Evolutionary conservation across 2,888 invertebrate genomes (phyloP).

Genomic region (Mythimna impura): DNA sequence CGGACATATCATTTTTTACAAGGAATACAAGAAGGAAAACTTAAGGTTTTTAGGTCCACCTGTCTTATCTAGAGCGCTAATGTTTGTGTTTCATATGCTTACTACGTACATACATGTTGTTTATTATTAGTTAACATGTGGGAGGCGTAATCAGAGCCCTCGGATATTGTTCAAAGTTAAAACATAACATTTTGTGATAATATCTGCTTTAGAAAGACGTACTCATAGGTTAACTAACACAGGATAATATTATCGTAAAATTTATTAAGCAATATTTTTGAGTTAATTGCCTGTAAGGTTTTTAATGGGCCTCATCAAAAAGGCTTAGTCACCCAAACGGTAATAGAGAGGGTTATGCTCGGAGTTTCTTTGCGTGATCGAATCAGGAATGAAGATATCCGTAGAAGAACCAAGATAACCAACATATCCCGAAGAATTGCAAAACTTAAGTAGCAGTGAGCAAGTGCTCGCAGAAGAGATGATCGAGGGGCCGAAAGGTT

Average conservation of each 20-base stretch:
- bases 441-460: no score
- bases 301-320: neutral
- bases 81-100: constrained; percentile 7
- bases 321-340: no score
- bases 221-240: neutral
- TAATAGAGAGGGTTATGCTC: no score
- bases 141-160: constrained; percentile 31
- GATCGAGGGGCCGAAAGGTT: no score
- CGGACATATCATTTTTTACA: no score
- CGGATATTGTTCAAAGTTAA: constrained; percentile 39
- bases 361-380: no score
- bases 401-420: no score
- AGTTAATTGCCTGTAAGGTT: neutral
- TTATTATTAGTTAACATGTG: constrained; percentile 27
- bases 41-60: no score
- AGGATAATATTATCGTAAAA: neutral
- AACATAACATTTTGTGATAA: constrained; percentile 33
- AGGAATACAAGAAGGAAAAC: no score
- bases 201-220: constrained; percentile 8
- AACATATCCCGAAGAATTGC: no score
- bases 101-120: constrained; percentile 11
- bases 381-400: no score
- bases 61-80: constrained; percentile 3
- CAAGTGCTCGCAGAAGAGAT: no score
- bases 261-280: neutral